These are phyloP conservation scores for Oophaga pumilio DNA, from an alignment of 2,113 vertebrate genomes.

Conservation along the genomic window DNA sequence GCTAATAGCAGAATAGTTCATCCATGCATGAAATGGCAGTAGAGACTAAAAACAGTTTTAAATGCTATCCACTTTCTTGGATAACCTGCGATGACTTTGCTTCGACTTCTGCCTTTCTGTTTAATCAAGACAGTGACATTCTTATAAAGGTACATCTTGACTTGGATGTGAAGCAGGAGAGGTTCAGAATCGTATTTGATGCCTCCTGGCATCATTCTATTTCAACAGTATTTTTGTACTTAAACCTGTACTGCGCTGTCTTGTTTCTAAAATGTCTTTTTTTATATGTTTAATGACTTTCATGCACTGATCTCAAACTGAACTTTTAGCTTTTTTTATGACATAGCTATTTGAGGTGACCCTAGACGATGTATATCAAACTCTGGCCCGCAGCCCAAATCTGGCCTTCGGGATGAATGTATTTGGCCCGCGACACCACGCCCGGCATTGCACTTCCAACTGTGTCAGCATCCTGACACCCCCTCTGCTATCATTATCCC, in stretches of 20 bases:
- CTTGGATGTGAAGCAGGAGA: not conserved
- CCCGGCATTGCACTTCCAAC: no score
- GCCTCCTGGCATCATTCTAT: constrained; percentile 2
- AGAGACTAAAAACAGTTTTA: constrained; percentile 5
- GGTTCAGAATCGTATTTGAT: not conserved
- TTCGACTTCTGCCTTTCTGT: not conserved
- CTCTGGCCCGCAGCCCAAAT: no score
- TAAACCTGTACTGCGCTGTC: not conserved
- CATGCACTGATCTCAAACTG: not conserved
- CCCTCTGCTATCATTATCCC: no score
- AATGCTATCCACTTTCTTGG: constrained; percentile 2
- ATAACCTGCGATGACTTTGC: constrained; percentile 25
- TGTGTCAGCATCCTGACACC: no score
- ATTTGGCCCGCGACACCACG: no score
- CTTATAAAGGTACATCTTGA: not conserved
- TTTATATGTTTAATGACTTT: not conserved
- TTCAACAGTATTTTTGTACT: not conserved
- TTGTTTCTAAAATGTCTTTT: not conserved
- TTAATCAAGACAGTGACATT: not conserved
- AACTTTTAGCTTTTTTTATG: not conserved
- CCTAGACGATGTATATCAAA: no score
- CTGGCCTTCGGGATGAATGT: no score
- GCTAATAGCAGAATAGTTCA: constrained; percentile 24
- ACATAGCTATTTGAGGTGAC: no score
- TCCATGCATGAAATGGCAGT: constrained; percentile 29